Conservation (phyloP, 1,140 invertebrate genomes). For the Gryllus bimaculatus region DNA sequence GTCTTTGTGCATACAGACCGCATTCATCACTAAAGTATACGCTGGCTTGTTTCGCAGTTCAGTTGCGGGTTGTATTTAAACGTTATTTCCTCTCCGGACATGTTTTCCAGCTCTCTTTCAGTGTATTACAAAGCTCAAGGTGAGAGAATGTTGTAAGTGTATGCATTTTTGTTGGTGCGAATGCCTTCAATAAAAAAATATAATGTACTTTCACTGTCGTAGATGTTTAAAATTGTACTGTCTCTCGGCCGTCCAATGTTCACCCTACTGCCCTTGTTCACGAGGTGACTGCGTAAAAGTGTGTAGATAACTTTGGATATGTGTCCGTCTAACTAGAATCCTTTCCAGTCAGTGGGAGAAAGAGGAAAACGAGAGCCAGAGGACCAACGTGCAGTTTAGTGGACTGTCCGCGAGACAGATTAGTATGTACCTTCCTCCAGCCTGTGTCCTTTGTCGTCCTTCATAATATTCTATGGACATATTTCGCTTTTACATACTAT, state of each 20-base stretch:
- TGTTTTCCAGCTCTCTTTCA: neutral
- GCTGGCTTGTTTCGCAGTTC: neutral
- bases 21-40: neutral
- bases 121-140: neutral
- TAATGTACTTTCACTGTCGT: neutral
- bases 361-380: neutral
- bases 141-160: neutral
- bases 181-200: neutral
- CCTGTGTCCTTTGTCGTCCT: neutral
- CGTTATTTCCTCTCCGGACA: neutral
- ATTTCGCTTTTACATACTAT: neutral
- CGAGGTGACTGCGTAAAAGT: neutral
- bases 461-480: neutral
- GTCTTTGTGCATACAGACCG: neutral
- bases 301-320: neutral
- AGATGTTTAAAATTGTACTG: neutral
- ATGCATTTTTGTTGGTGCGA: neutral
- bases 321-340: neutral
- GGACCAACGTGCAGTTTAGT: neutral
- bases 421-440: neutral
- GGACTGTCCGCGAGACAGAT: neutral
- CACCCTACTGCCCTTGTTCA: neutral
- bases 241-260: neutral
- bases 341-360: neutral
- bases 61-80: neutral